These are phyloP conservation scores for Dissostichus mawsoni DNA, from an alignment of 2,113 vertebrate species.

Conservation along the genomic window DNA sequence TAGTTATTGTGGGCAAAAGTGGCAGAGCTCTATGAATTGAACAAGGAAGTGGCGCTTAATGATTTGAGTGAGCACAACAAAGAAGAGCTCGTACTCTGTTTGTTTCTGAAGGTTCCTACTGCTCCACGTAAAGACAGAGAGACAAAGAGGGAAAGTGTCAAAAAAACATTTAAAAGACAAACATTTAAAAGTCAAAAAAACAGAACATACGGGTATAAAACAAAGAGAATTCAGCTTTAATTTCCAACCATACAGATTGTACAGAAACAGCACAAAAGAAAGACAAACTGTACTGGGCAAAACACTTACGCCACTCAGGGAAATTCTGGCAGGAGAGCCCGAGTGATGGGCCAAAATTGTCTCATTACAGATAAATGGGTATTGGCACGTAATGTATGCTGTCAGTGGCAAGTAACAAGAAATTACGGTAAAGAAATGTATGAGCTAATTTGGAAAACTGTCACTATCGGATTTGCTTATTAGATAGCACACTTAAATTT, in stretches of 20 bases:
- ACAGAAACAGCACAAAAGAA: slow-evolving; percentile 21
- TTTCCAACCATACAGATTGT: neutral
- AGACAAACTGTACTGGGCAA: slow-evolving; percentile 6
- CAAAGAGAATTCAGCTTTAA: slow-evolving; percentile 10
- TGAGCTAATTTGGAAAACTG: neutral
- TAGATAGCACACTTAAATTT: neutral
- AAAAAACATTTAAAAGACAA: slow-evolving; percentile 49
- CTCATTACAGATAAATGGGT: neutral
- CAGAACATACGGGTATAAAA: slow-evolving; percentile 14
- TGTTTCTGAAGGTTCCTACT: slow-evolving; percentile 89
- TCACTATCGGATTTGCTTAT: neutral
- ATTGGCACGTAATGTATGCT: neutral
- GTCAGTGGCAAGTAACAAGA: neutral
- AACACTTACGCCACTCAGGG: slow-evolving; percentile 1
- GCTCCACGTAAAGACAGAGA: slow-evolving; percentile 72
- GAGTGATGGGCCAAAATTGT: neutral
- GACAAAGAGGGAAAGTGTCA: slow-evolving; percentile 68
- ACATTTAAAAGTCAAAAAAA: slow-evolving; percentile 37
- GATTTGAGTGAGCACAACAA: slow-evolving; percentile 71
- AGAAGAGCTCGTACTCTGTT: slow-evolving; percentile 77
- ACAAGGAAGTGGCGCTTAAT: slow-evolving; percentile 64
- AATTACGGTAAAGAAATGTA: neutral
- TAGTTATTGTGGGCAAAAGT: slow-evolving; percentile 37
- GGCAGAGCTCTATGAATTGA: slow-evolving; percentile 53
- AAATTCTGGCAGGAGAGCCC: neutral